Conservation (phyloP, 2,888 invertebrate species). For the Camptogramma bilineatum region DNA sequence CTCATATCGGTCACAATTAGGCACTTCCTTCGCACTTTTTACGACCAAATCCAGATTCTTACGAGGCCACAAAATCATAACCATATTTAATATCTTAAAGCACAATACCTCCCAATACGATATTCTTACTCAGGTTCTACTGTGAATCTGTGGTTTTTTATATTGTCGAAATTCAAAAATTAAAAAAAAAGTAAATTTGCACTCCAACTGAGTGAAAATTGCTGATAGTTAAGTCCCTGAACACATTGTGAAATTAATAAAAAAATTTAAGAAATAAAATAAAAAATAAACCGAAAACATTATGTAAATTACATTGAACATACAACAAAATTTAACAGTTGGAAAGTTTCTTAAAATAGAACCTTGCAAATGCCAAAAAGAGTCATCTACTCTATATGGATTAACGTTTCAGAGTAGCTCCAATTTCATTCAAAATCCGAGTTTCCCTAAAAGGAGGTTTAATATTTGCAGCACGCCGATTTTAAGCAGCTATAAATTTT, state of each 20-base stretch:
- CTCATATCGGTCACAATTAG: slow-evolving; percentile 41
- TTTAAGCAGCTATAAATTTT: slow-evolving; percentile 83
- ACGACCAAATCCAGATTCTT: slow-evolving; percentile 50
- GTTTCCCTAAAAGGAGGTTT: slow-evolving; percentile 68
- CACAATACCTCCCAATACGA: slow-evolving; percentile 56
- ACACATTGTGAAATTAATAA: too few species aligned
- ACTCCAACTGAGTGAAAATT: too few species aligned
- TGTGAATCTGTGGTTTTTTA: slow-evolving; percentile 3
- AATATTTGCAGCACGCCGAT: slow-evolving; percentile 80
- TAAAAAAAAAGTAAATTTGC: too few species aligned
- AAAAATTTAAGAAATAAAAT: too few species aligned
- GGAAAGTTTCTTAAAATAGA: not conserved
- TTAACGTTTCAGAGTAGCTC: slow-evolving; percentile 34
- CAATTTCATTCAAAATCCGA: slow-evolving; percentile 46
- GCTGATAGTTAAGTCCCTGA: too few species aligned
- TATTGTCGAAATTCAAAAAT: not conserved
- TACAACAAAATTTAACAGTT: too few species aligned
- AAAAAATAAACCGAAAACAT: too few species aligned
- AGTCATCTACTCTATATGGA: not conserved
- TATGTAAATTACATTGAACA: too few species aligned
- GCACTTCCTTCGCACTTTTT: slow-evolving; percentile 45
- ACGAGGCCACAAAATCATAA: slow-evolving; percentile 50
- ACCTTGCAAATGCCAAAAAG: too few species aligned
- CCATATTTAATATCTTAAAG: slow-evolving; percentile 52
- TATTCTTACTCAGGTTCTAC: slow-evolving; percentile 35